These are phyloP conservation scores for Pseudomyrmex pallidus DNA, from an alignment of 1,140 invertebrate species.

Conservation along the genomic window DNA sequence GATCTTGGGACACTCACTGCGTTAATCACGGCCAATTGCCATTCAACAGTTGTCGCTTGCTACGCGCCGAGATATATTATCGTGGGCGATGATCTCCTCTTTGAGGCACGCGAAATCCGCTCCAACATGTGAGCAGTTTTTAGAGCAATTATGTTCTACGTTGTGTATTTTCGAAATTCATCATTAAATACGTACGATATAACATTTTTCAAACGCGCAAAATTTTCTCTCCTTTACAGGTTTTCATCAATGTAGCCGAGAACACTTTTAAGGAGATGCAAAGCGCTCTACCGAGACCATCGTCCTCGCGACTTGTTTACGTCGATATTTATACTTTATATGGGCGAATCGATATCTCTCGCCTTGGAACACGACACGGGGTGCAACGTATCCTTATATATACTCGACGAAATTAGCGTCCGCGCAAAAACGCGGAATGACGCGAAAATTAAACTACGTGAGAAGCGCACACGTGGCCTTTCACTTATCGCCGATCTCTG, in stretches of 20 bases:
- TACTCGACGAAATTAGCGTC: background rate
- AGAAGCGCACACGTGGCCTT: background rate
- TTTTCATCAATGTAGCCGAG: background rate
- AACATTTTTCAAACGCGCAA: too few relatives aligned
- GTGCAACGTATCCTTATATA: background rate
- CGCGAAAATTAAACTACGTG: background rate
- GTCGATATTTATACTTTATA: constrained; percentile 19
- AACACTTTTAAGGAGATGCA: background rate
- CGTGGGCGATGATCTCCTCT: background rate
- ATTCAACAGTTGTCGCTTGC: constrained; percentile 27
- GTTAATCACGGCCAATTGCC: constrained; percentile 31
- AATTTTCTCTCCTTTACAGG: too few relatives aligned
- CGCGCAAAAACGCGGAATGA: background rate
- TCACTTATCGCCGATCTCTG: background rate
- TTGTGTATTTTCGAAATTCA: background rate
- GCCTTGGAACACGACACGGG: background rate
- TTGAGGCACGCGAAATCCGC: background rate
- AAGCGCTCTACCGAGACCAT: background rate
- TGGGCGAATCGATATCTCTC: constrained; percentile 20
- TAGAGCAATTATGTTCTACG: background rate
- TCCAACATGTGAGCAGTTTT: too few relatives aligned
- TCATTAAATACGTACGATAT: too few relatives aligned
- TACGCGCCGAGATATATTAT: background rate
- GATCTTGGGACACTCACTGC: background rate
- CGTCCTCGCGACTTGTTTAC: background rate